A percentile compares a stretch with the other conserved stretches of the same genome.
These are phyloP conservation scores for Eulemur mongoz DNA, from an alignment of 2,797 vertebrate genomes.

Conservation along the genomic window DNA sequence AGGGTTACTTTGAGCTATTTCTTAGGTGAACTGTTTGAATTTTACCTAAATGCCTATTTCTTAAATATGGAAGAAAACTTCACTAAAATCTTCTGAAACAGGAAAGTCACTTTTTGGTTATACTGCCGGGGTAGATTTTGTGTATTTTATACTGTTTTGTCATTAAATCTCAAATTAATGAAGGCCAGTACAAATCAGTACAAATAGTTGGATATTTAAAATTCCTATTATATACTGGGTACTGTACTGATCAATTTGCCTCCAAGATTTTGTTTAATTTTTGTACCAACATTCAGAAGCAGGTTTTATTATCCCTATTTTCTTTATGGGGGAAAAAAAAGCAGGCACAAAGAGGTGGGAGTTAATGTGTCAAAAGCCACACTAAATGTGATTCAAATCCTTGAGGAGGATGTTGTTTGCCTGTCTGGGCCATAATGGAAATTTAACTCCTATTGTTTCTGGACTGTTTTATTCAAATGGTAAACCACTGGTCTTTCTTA, in stretches of 20 bases:
- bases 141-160: not conserved
- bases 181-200: not conserved
- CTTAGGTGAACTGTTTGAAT: conserved; percentile 23
- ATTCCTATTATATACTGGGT: not conserved
- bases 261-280: conserved; percentile 12
- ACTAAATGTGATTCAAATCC: not conserved
- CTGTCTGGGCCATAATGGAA: not conserved
- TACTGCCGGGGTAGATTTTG: not conserved
- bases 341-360: not conserved
- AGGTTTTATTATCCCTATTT: not conserved
- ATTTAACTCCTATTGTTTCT: not conserved
- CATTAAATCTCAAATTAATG: not conserved
- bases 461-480: not conserved
- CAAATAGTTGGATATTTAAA: not conserved
- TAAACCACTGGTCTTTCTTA: not conserved
- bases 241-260: not conserved
- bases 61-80: not conserved
- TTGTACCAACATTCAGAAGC: not conserved
- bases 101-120: not conserved
- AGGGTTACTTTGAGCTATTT: conserved; percentile 23
- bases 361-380: not conserved
- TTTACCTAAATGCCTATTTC: not conserved
- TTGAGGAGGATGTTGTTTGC: rapidly evolving
- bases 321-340: not conserved
- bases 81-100: conserved; percentile 36